Percentiles rank a stretch among this genome's conserved stretches.
phyloP scores from a whole-genome alignment of 2,888 invertebrate genomes.

The Trilocha varians region DNA sequence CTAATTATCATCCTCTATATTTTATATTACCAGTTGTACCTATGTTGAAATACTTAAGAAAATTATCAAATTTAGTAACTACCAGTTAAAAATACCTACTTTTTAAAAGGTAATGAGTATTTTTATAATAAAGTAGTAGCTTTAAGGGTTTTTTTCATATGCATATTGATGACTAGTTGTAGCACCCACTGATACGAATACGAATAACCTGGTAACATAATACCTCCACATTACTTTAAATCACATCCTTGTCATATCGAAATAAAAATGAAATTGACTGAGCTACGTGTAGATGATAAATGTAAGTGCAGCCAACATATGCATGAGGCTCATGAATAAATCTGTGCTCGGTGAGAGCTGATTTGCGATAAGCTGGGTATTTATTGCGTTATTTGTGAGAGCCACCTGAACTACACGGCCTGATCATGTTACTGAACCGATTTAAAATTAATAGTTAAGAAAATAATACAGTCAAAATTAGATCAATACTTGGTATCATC shows the following conservation, averaged over 20 bases:
- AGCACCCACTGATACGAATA: too few relatives aligned
- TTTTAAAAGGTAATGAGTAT: too few relatives aligned
- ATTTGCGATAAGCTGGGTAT: conserved; percentile 70
- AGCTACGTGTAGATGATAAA: conserved; percentile 63
- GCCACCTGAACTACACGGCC: conserved; percentile 31
- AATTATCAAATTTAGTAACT: too few relatives aligned
- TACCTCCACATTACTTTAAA: not conserved
- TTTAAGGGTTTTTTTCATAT: too few relatives aligned
- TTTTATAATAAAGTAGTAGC: too few relatives aligned
- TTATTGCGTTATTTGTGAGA: conserved; percentile 66
- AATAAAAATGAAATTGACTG: conserved; percentile 61
- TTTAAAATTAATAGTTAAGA: not conserved
- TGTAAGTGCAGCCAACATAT: conserved; percentile 63
- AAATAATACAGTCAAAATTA: not conserved
- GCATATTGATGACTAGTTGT: too few relatives aligned
- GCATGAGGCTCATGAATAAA: conserved; percentile 62
- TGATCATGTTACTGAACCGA: conserved; percentile 9
- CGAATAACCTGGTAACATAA: not conserved
- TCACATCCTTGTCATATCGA: not conserved
- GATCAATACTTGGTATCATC: too few relatives aligned
- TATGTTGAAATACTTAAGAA: too few relatives aligned
- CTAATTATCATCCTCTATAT: too few relatives aligned
- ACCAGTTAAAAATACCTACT: too few relatives aligned
- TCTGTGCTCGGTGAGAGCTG: conserved; percentile 61
- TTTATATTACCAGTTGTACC: too few relatives aligned